These are phyloP conservation scores for Pachymerium ferrugineum DNA, from an alignment of 2,888 invertebrate species.

Conservation along the genomic window DNA sequence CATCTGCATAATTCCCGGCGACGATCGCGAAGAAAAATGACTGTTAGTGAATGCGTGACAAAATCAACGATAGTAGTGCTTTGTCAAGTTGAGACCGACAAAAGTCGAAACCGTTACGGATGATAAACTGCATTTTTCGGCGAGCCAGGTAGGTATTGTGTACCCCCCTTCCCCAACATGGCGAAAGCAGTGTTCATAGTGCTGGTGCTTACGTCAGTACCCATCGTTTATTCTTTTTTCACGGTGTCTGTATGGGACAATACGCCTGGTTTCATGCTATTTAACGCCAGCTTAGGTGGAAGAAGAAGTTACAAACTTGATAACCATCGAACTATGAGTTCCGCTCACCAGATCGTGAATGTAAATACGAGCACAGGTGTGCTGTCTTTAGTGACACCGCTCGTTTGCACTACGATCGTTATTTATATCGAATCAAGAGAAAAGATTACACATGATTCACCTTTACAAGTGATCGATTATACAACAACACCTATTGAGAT, in stretches of 20 bases:
- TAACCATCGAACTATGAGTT: constrained; percentile 60
- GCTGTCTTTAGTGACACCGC: constrained; percentile 63
- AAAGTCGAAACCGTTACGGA: neutral
- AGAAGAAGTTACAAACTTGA: constrained; percentile 43
- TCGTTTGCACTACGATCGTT: constrained; percentile 78
- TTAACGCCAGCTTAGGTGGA: constrained; percentile 42
- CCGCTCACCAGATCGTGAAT: constrained; percentile 69
- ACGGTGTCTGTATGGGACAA: constrained; percentile 35
- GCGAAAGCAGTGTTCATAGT: constrained; percentile 36
- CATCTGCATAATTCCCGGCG: too few relatives aligned
- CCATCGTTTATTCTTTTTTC: constrained; percentile 7
- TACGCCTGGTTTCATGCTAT: constrained; percentile 38
- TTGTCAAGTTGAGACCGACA: too few relatives aligned
- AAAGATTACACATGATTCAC: constrained; percentile 43
- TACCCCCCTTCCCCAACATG: neutral
- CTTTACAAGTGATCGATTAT: constrained; percentile 59
- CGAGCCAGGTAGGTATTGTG: neutral
- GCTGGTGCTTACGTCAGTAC: neutral
- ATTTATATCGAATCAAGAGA: constrained; percentile 78
- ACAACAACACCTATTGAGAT: constrained; percentile 72
- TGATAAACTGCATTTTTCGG: too few relatives aligned
- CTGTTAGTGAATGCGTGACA: too few relatives aligned
- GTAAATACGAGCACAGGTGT: constrained; percentile 70
- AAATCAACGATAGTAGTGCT: too few relatives aligned
- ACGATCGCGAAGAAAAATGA: too few relatives aligned